Evolutionary conservation across 23 tunicate genomes (phyloP).

Genomic region (Trididemnum clinides): DNA sequence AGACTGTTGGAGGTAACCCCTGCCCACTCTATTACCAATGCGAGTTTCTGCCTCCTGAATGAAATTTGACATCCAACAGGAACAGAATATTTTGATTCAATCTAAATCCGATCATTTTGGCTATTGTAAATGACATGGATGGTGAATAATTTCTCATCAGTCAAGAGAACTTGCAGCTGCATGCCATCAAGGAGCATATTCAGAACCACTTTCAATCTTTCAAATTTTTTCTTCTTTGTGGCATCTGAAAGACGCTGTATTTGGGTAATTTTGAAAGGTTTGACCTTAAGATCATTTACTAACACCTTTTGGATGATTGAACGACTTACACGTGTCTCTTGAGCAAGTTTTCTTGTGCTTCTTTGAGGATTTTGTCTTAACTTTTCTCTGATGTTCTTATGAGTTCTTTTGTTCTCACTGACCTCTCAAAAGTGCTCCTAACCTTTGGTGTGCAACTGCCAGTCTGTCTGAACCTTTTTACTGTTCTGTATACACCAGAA

Average conservation of each 20-base stretch:
- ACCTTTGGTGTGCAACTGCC: too few relatives aligned
- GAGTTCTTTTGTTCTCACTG: not conserved
- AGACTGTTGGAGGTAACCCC: not conserved
- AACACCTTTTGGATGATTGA: not conserved
- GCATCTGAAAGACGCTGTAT: too few relatives aligned
- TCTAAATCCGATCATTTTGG: not conserved
- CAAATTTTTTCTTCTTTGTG: too few relatives aligned
- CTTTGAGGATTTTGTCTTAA: not conserved
- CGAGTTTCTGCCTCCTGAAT: not conserved
- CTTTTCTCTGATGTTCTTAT: too few relatives aligned
- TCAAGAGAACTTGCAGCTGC: not conserved
- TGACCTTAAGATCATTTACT: not conserved
- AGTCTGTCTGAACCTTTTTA: too few relatives aligned
- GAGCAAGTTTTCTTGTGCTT: not conserved
- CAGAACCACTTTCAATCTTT: not conserved
- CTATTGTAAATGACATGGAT: not conserved
- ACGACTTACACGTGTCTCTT: not conserved
- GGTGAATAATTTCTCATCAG: not conserved
- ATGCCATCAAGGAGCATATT: not conserved
- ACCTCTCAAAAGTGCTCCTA: too few relatives aligned
- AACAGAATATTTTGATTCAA: not conserved
- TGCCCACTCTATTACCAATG: not conserved
- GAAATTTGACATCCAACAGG: not conserved
- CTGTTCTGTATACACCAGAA: too few relatives aligned
- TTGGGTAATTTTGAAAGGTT: too few relatives aligned